Evolutionary conservation across 30 jellyfish, hydroid and myxozoan species (phyloP).

Genomic region (Pelagia noctiluca): DNA sequence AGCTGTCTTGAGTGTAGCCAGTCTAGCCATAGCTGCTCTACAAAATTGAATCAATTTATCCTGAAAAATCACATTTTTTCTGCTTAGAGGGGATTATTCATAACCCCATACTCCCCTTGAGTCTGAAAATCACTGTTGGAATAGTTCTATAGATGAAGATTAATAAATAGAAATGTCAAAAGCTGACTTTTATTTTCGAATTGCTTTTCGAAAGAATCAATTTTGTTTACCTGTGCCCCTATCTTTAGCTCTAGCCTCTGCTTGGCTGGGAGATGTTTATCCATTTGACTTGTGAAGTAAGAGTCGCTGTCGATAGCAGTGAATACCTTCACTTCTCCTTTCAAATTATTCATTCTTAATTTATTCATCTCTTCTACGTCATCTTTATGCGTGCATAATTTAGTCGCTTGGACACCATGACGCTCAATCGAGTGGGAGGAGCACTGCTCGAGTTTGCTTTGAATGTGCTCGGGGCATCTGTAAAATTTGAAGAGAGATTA

Average conservation of each 20-base stretch:
- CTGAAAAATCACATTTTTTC: too few relatives aligned
- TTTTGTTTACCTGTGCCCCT: constrained; percentile 99
- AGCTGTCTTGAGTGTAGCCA: too few relatives aligned
- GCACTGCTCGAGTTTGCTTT: constrained; percentile 37
- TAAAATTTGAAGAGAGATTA: background rate
- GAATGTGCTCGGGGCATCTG: constrained; percentile 90
- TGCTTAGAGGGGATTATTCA: too few relatives aligned
- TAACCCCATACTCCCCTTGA: too few relatives aligned
- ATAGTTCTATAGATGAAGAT: too few relatives aligned
- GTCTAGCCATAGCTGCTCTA: too few relatives aligned
- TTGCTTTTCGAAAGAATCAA: too few relatives aligned
- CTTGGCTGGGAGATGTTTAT: constrained; percentile 68
- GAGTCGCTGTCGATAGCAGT: constrained; percentile 74
- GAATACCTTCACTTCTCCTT: constrained; percentile 67
- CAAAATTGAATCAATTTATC: too few relatives aligned
- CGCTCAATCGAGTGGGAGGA: constrained; percentile 57
- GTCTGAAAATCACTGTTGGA: too few relatives aligned
- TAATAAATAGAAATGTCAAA: too few relatives aligned
- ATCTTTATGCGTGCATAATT: constrained; percentile 89
- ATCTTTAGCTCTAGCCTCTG: constrained; percentile 75
- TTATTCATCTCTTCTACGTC: constrained; percentile 87
- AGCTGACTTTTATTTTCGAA: too few relatives aligned
- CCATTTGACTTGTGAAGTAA: constrained; percentile 70
- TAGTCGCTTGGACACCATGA: constrained; percentile 86
- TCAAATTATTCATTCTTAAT: constrained; percentile 62